These are phyloP conservation scores for Trialeurodes vaporariorum DNA, from an alignment of 1,140 invertebrate genomes.

Conservation along the genomic window DNA sequence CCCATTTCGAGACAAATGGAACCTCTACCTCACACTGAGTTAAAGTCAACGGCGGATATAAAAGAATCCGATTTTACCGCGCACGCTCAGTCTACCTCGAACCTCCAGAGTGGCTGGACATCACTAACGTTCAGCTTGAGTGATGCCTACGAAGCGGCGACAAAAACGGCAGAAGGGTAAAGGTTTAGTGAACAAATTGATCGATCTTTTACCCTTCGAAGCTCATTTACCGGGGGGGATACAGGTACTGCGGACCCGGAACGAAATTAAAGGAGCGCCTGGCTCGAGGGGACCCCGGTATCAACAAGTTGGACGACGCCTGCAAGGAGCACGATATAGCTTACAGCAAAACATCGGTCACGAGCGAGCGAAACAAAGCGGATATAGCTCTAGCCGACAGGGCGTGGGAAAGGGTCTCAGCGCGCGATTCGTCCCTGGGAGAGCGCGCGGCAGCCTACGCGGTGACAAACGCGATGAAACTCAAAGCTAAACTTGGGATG, in stretches of 20 bases:
- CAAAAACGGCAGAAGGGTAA: conserved; percentile 3
- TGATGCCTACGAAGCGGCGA: neutral
- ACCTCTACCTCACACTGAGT: neutral
- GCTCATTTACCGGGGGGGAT: conserved; percentile 34
- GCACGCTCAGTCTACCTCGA: neutral
- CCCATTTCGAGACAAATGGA: too few species aligned
- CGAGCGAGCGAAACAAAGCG: conserved; percentile 30
- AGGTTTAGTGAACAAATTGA: conserved; percentile 29
- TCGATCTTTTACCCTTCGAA: conserved; percentile 36
- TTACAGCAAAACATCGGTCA: conserved; percentile 28
- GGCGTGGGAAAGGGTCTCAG: conserved; percentile 31
- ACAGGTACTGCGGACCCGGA: conserved; percentile 36
- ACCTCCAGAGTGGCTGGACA: neutral
- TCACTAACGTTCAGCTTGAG: neutral
- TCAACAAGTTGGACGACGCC: conserved; percentile 35
- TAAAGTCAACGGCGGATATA: neutral
- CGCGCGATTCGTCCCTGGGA: conserved; percentile 30
- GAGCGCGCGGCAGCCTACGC: conserved; percentile 29
- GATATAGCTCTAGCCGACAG: conserved; percentile 32
- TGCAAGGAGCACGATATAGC: conserved; percentile 37
- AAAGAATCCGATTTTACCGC: neutral
- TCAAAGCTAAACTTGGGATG: conserved; percentile 26
- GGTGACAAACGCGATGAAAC: conserved; percentile 28
- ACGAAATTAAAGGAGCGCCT: conserved; percentile 35
- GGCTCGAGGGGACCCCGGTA: conserved; percentile 23